Conservation (phyloP, 2,113 vertebrate species). For the Hemibates koningsi region DNA sequence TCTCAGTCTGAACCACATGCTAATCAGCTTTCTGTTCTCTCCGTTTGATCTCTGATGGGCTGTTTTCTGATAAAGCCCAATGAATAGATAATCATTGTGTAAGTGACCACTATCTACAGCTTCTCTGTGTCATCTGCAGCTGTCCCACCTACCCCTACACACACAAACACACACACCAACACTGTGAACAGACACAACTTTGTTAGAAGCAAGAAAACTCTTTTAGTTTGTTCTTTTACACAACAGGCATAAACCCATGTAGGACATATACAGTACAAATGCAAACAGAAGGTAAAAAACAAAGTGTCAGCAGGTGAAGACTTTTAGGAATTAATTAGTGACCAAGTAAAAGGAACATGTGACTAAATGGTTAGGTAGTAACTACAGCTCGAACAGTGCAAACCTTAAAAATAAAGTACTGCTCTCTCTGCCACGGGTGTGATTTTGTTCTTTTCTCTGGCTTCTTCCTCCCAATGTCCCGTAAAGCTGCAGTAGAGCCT, state of each 20-base stretch:
- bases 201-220: background rate
- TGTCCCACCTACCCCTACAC: background rate
- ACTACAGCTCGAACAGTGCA: conserved; percentile 1
- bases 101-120: conserved; percentile 24
- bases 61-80: conserved; percentile 14
- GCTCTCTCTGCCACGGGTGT: background rate
- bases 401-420: background rate
- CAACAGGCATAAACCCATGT: background rate
- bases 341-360: conserved; percentile 22
- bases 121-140: background rate
- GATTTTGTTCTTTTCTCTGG: background rate
- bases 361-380: conserved; percentile 19
- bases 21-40: conserved; percentile 50
- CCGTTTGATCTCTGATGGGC: conserved; percentile 38
- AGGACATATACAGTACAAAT: background rate
- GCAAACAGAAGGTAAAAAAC: background rate
- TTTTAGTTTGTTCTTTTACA: background rate
- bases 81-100: conserved; percentile 50
- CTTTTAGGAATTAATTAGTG: conserved; percentile 6
- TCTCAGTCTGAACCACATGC: conserved; percentile 50
- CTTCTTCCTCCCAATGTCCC: background rate
- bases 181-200: background rate
- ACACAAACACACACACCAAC: background rate
- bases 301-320: background rate
- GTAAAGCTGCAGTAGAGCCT: background rate